Evolutionary conservation across 2,113 vertebrate species (phyloP), one percentile per base, ranked within the genome.

Genomic region (Asarcornis scutulata): DNA sequence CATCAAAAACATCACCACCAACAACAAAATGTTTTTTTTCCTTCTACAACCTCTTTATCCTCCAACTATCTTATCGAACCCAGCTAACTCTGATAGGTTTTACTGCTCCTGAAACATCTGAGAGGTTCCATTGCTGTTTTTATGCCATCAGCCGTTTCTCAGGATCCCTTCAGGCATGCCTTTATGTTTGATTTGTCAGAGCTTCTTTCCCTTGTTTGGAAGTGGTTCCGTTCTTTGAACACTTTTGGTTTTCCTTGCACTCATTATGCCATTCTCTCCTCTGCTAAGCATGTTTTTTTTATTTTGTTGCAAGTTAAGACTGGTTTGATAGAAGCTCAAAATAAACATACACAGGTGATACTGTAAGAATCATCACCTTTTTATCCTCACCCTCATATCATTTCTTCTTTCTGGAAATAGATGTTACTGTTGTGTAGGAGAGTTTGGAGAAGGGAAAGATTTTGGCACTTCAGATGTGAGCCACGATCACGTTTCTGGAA

Each of bases 321-420:
- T 1, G 52, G 77, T 93, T 84, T 75, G 34, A 83, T 12, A 46
- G 36, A 86, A 21, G 31, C n/a, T 83, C 10, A 73, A 88, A 81
- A 88, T 55, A 91, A 86, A 55, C 27, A 83, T 8, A 36, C 17
- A 29, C 0, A 42, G 7, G 8, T 17, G 76, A 77, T 0, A 55
- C 64, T 42, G 62, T 62, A 87, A 85, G 16, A 88, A 75, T 20
- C 34, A 52, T 9, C n/a, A 77, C 8, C 11, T 81, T 64, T 59
- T 5, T 44, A 67, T 46, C 16, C 38, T 71, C 50, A 52, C 50
- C 50, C 50, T 42, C 13, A 7, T 20, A 7, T 2, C 0, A 2
- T 50, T n/a, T 58, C 56, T n/a, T 23, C 7, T 29, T 46, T n/a
- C 40, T 77, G 50, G 46, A 86, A 71, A 20, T 44, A 53, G 42